Evolutionary conservation across 2,888 invertebrate species (phyloP), one percentile per base, ranked within the genome.

Genomic region (Cantharis rufa): DNA sequence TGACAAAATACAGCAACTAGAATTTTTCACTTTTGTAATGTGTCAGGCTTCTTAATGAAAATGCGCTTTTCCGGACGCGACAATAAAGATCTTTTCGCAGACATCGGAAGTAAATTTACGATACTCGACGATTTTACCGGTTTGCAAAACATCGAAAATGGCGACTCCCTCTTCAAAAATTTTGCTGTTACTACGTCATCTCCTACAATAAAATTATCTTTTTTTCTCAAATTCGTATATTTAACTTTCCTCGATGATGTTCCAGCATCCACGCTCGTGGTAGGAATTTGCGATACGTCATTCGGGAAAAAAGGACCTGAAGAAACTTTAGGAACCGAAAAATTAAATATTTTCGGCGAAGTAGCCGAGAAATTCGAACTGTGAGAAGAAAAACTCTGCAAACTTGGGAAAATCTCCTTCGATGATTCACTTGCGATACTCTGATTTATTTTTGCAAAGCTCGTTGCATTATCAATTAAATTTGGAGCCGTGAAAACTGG

Each of bases 121-220:
- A 7, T 7, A 9, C n/a, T 48, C n/a, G 48, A 48, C 9, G 68
- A 10, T 69, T 27, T 15, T 10, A 71, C 75, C 15, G 75, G 71
- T 70, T 15, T 24, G 32, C 62, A 61, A 66, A 75, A 75, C 71
- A 71, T 71, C 11, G 75, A 71, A 71, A 71, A 71, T 16, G 70
- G 66, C 15, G 75, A 71, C 16, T 75, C 75, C 24, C 15, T 24
- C 11, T 63, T 70, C 10, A 5, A 3, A 16, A 10, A 15, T 63
- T 63, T 70, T 16, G 21, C 9, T 15, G 16, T 70, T 11, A n/a
- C 16, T 2, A 70, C 64, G 11, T 64, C 64, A 7, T 21, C 13
- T 16, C 16, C 64, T 11, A 18, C 2, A 13, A 13, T n/a, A n/a
- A 32, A 32, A 32, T 13, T 69, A n/a, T 48, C 74, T 15, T 15